Evolutionary conservation across 2,113 vertebrate species (phyloP), one percentile per base, ranked within the genome.

Genomic region (Pedetes capensis): DNA sequence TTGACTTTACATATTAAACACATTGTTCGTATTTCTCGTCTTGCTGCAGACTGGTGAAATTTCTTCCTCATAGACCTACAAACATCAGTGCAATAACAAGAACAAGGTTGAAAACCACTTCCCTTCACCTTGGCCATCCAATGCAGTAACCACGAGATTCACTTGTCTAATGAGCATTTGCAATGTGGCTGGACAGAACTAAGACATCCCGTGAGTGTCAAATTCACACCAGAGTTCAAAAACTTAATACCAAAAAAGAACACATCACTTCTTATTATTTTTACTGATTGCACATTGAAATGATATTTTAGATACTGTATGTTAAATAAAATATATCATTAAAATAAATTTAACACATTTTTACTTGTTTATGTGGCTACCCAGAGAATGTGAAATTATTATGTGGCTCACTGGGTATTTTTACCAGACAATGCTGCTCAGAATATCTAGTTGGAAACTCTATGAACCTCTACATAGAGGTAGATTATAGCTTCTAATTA

Each of bases 181-280:
- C 14, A 29, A 0, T 37, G 27, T 29, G 34, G 34, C 49, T 83
- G 47, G 23, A 55, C 63, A 23, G 63, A 93, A 51, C 23, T 6
- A 20, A 93, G 72, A 23, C 5, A 14, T 34, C 51, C 55, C 23
- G 0, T 4, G 16, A 39, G 13, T 11, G n/a, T 27, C 47, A 82
- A 83, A 68, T 79, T 63, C 72, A 57, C 11, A 51, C 42, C 32
- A 79, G 39, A 84, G 82, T 80, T 93, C 55, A 87, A 85, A 87
- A 82, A 71, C 69, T 68, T 29, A 47, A 18, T n/a, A 47, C 29
- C 80, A 82, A 44, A n/a, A 83, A 6, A 83, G 42, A 47, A 82
- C 34, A 23, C 5, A 29, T 68, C 17, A 61, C 32, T 69, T 34
- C 8, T 51, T 44, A 34, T 39, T 68, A 64, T 69, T 72, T 91